Percentiles rank a stretch among this genome's conserved stretches.
phyloP scores from a whole-genome alignment of 1,140 invertebrate genomes.

The Charaxes varanes region DNA sequence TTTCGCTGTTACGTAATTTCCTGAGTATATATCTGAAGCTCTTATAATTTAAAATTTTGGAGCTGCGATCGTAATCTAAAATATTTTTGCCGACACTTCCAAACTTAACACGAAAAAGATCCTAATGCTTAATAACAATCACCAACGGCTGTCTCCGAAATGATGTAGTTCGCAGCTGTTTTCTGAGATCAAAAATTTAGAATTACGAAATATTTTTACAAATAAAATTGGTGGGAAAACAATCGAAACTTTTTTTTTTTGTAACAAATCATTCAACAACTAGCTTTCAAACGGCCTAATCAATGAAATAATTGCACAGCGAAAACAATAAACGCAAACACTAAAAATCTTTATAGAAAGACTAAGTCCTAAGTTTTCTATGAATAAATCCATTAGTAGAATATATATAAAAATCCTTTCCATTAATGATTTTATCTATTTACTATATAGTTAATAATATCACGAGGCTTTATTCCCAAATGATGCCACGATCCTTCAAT shows the following conservation, averaged over 20 bases:
- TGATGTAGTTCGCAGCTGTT: conserved; percentile 62
- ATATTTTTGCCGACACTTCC: conserved; percentile 61
- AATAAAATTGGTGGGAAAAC: conserved; percentile 48
- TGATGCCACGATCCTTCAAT: conserved; percentile 58
- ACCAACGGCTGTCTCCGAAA: conserved; percentile 55
- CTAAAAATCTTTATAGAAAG: conserved; percentile 54
- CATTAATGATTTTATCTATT: conserved; percentile 70
- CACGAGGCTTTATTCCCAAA: conserved; percentile 66
- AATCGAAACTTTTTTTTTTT: conserved; percentile 26
- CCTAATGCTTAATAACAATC: conserved; percentile 56
- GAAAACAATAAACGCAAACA: conserved; percentile 69
- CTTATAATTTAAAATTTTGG: conserved; percentile 35
- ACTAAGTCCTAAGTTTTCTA: conserved; percentile 69
- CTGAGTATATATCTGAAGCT: conserved; percentile 11
- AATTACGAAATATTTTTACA: conserved; percentile 40
- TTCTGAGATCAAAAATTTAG: conserved; percentile 68
- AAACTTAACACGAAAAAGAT: conserved; percentile 56
- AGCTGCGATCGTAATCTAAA: conserved; percentile 35
- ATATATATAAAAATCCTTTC: conserved; percentile 73
- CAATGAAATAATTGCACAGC: conserved; percentile 62
- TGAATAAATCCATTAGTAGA: conserved; percentile 70
- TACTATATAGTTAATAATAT: conserved; percentile 72
- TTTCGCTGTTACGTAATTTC: conserved; percentile 51
- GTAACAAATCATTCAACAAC: conserved; percentile 56
- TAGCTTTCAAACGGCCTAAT: conserved; percentile 51